A percentile compares a stretch with the other conserved stretches of the same genome.
phyloP scores from a whole-genome alignment of 2,797 vertebrate species.

The Phalloptychus januarius region DNA sequence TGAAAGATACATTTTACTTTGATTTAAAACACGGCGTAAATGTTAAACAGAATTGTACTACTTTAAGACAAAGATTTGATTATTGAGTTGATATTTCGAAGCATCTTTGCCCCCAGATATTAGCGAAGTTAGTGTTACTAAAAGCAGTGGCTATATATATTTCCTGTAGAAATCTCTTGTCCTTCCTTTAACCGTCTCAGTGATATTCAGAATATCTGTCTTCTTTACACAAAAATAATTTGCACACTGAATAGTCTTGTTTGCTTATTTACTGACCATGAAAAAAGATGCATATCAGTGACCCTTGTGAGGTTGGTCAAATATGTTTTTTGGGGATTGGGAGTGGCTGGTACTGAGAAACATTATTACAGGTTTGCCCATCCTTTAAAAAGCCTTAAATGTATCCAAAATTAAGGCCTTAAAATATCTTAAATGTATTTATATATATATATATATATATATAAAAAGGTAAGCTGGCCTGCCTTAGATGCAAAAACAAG shows the following conservation, averaged over 20 bases:
- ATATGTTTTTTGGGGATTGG: background rate
- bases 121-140: background rate
- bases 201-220: background rate
- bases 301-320: conserved; percentile 2
- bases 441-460: no score
- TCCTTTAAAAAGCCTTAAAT: no score
- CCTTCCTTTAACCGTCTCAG: background rate
- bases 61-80: background rate
- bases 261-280: background rate
- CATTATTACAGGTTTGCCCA: background rate
- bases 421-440: no score
- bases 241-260: background rate
- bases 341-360: background rate
- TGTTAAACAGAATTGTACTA: background rate
- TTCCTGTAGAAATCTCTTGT: background rate
- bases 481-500: background rate
- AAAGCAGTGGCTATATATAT: background rate
- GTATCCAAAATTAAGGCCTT: no score
- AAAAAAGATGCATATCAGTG: background rate
- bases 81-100: background rate
- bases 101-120: background rate
- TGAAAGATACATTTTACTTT: background rate
- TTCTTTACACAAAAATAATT: background rate
- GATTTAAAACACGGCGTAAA: background rate
- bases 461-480: no score